Conservation (phyloP, 2,797 vertebrate species). For the Halcyon smyrnensis region DNA sequence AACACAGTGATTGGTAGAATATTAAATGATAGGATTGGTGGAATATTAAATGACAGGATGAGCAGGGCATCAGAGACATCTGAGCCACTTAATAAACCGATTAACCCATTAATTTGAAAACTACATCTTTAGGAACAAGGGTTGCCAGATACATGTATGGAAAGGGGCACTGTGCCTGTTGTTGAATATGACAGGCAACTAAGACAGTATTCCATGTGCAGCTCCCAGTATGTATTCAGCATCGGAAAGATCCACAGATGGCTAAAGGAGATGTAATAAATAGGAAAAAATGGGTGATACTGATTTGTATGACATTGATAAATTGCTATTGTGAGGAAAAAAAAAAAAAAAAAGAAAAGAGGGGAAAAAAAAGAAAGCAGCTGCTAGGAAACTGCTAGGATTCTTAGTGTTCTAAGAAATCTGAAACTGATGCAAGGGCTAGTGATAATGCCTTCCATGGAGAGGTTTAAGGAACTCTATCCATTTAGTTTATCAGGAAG, state of each 20-base stretch:
- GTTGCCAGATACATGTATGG: background rate
- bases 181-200: background rate
- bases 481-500: background rate
- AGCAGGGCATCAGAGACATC: background rate
- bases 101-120: background rate
- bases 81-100: background rate
- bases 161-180: background rate
- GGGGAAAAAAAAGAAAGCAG: background rate
- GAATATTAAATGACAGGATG: background rate
- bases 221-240: background rate
- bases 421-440: background rate
- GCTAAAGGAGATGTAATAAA: background rate
- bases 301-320: background rate
- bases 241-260: background rate
- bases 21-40: background rate
- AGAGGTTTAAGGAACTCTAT: background rate
- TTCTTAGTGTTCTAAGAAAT: background rate
- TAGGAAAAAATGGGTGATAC: background rate
- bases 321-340: background rate
- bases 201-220: background rate
- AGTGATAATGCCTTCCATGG: background rate
- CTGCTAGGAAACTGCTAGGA: background rate
- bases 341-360: background rate
- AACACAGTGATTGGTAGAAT: background rate
- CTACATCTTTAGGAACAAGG: background rate